These are phyloP conservation scores for Stomatorhinus ivindoensis DNA, from an alignment of 2,113 vertebrate species.

Conservation along the genomic window DNA sequence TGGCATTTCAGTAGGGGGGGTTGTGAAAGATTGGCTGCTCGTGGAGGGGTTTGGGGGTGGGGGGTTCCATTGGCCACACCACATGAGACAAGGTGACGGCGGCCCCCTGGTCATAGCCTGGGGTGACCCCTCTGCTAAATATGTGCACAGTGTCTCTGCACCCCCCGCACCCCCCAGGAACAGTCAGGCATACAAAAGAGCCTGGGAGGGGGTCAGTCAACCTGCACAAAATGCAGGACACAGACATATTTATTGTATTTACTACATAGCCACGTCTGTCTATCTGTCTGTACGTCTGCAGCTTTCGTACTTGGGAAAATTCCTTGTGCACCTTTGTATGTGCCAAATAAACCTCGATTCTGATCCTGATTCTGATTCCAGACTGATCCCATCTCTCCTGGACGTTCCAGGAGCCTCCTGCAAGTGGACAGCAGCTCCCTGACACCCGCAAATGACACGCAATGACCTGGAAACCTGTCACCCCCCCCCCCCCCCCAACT, in stretches of 20 bases:
- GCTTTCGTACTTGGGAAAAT: not conserved
- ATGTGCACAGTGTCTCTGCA: not conserved
- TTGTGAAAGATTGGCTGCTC: slow-evolving; percentile 25
- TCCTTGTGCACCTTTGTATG: not conserved
- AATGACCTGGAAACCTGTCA: not conserved
- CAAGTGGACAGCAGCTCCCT: not conserved
- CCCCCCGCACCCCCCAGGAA: not conserved
- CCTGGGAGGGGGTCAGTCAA: not conserved
- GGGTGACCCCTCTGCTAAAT: not conserved
- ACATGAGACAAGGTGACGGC: slow-evolving; percentile 3
- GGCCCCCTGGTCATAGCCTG: not conserved
- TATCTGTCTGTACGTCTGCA: not conserved
- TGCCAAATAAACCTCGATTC: not conserved
- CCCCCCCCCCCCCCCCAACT: too few species aligned
- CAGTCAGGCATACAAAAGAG: not conserved
- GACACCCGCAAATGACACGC: not conserved
- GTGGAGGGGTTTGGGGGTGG: slow-evolving; percentile 8
- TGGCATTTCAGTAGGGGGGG: slow-evolving; percentile 35
- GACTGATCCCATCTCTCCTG: not conserved
- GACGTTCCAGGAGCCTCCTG: not conserved
- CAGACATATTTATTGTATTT: not conserved
- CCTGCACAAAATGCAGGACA: too few species aligned
- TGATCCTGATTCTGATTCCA: not conserved
- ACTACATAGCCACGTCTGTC: not conserved
- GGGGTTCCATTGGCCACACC: slow-evolving; percentile 14